These are phyloP conservation scores for Petrosia ficiformis DNA, from an alignment of 37 sponge, comb jelly and placozoan species.

Conservation along the genomic window DNA sequence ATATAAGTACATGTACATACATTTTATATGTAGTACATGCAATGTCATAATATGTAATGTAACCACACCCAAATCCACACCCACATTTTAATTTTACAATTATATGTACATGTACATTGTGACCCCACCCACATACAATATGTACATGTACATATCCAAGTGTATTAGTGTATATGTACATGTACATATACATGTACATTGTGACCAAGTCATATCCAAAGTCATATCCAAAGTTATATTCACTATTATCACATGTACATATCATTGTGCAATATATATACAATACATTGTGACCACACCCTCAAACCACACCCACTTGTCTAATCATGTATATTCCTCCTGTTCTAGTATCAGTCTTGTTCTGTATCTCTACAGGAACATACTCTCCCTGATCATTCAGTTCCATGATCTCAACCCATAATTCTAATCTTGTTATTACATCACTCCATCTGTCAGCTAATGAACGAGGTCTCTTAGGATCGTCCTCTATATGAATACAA, in stretches of 20 bases:
- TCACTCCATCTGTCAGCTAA: constrained; percentile 91
- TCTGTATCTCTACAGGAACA: constrained; percentile 84
- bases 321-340: constrained; percentile 92
- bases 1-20: neutral
- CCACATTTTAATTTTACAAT: no score
- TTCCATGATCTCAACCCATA: constrained; percentile 97
- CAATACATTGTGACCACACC: no score
- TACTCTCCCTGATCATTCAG: constrained; percentile 95
- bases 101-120: no score
- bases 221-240: neutral
- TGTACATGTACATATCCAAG: no score
- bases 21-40: no score
- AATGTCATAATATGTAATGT: no score
- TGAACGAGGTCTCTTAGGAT: constrained; percentile 59
- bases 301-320: no score
- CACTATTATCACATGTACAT: no score
- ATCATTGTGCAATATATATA: no score
- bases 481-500: constrained; percentile 39
- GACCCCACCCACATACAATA: no score
- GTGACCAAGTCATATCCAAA: neutral
- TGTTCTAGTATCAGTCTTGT: constrained; percentile 69
- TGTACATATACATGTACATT: constrained; percentile 3
- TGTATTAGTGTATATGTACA: no score
- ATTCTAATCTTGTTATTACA: constrained; percentile 58
- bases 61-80: no score